Evolutionary conservation across 2,113 vertebrate species (phyloP).

Genomic region (Hippolais icterina): DNA sequence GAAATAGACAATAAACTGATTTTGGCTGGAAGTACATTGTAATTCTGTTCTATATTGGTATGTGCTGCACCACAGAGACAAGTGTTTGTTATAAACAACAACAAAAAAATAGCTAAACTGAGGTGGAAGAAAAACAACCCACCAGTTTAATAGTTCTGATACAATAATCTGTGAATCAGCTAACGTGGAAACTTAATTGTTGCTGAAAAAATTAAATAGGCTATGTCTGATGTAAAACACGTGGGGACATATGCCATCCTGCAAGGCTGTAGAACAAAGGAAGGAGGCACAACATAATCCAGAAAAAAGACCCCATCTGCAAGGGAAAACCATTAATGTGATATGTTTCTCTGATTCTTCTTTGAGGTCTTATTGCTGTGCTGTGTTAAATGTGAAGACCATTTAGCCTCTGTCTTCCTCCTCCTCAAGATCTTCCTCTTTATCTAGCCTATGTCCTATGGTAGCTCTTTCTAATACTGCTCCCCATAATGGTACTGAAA

Average conservation of each 20-base stretch:
- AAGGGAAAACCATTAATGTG: neutral
- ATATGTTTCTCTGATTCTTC: neutral
- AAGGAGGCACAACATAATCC: neutral
- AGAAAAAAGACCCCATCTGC: slow-evolving; percentile 1
- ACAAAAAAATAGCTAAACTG: slow-evolving; percentile 49
- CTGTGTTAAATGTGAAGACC: neutral
- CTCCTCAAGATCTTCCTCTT: neutral
- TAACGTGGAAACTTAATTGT: slow-evolving; percentile 66
- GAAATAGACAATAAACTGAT: slow-evolving; percentile 81
- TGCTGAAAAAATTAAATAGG: slow-evolving; percentile 71
- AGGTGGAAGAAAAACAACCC: slow-evolving; percentile 46
- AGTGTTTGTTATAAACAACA: slow-evolving; percentile 78
- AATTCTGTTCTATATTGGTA: slow-evolving; percentile 80
- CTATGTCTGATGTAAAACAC: slow-evolving; percentile 35
- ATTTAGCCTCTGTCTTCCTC: neutral
- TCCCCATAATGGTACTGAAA: neutral
- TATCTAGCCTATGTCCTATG: neutral
- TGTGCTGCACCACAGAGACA: slow-evolving; percentile 68
- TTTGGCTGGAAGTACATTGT: slow-evolving; percentile 80
- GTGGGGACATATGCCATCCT: slow-evolving; percentile 29
- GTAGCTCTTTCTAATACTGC: neutral
- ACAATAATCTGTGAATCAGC: slow-evolving; percentile 65
- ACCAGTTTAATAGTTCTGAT: slow-evolving; percentile 66
- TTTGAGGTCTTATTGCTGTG: neutral
- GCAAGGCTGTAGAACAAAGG: neutral